Evolutionary conservation across 2,888 invertebrate species (phyloP), one percentile per base, ranked within the genome.

Genomic region (Arenicola marina): DNA sequence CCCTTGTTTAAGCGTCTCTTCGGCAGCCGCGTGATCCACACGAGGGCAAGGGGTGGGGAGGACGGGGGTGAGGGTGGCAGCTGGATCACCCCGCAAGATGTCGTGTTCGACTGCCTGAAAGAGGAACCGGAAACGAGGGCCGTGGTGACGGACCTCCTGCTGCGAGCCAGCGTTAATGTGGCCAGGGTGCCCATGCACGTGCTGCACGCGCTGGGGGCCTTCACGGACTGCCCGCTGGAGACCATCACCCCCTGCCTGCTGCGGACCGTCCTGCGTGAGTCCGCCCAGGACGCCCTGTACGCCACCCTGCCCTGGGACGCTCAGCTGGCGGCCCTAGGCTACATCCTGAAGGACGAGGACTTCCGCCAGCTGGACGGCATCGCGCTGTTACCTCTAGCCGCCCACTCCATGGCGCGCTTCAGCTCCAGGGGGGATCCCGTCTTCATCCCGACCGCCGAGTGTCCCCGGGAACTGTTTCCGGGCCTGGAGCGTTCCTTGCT

Each of bases 71-170:
- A n/a, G n/a, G n/a, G n/a, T n/a, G 66, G 67, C 2, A 32, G 34
- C 11, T 71, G 68, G 68, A 43, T 68, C 24, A 21, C 15, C 11
- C 24, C 65, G 4, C 45, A 44, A 4, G 65, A 69, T 15, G 48
- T 57, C 28, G 51, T 71, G 26, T 67, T 71, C 60, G 68, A 69
- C 57, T 68, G 70, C 29, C 33, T 62, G 56, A 64, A 57, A 59
- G 66, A 68, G 26, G 43, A 51, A 2, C 29, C 34, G 7, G 43
- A 44, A 32, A 57, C 61, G 11, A 55, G 44, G 21, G 15, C 24
- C 18, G 26, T 60, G 4, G 48, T 69, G 21, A 61, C 38, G 11
- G 34, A 59, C 31, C 53, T 67, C 43, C 59, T 69, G 29, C 7
- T 59, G 3, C 26, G 11, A 26, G 59, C 56, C 7, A 55, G 56